Base-by-base conservation (phyloP, 2,113 vertebrate species). In the Australoheros scitulus region DNA sequence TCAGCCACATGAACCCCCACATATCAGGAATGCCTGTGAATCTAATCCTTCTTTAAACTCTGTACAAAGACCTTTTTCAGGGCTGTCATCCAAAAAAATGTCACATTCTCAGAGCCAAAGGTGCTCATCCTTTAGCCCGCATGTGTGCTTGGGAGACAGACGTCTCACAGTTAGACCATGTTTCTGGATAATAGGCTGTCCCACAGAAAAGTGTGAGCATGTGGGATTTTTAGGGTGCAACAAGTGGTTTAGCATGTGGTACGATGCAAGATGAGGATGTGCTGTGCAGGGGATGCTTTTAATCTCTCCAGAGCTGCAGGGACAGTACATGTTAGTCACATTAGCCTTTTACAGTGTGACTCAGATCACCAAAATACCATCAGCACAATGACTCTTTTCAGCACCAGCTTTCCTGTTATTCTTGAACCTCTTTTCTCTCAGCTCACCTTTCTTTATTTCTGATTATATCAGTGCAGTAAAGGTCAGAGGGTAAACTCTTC, bases 401-500 rank as follows among this genome's bases (percentile, higher is more conserved):
- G 83, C 47, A 20, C 24, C 34, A 76, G 34, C 18, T 81, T 88
- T 86, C 76, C 80, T 79, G 80, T 88, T 89, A 24, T 85, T 74
- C 6, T 70, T 26, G 18, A 70, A 50, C 41, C 9, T 50, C 5
- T 29, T 70, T 29, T 20, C 22, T 60, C 20, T 17, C 43, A 17
- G 6, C 41, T 59, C 7, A 14, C 14, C 11, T 26, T 11, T 74
- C 36, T 75, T 60, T 61, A 32, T 84, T 77, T 47, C n/a, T 61
- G 63, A 86, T 79, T 76, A 77, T 60, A 65, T 74, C 41, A 63
- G 58, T 11, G 59, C 63, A 34, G 6, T 55, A 77, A 77, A 61
- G 52, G 79, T 85, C 65, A 76, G 57, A 84, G 52, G 61, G 82
- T 82, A 85, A 86, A 89, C 83, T 88, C 57, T 57, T 85, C 79